phyloP scores from a whole-genome alignment of 2,113 vertebrate genomes.

The Notiomystis cincta region DNA sequence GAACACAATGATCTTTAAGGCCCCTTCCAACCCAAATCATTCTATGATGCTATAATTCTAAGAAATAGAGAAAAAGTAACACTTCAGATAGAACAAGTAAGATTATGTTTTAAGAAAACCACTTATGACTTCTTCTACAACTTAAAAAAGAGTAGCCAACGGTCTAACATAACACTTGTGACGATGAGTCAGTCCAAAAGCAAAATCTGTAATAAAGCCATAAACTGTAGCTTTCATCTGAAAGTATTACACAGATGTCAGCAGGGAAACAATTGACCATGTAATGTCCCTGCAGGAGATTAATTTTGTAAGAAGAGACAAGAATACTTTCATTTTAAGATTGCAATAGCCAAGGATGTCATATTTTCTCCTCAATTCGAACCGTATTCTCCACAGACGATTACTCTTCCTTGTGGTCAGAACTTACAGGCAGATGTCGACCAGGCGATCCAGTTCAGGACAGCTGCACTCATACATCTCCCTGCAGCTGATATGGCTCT shows the following conservation, averaged over 20 bases:
- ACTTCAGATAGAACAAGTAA: not conserved
- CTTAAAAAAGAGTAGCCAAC: not conserved
- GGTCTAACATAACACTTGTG: constrained; percentile 29
- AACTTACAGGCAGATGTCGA: constrained; percentile 92
- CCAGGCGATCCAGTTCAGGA: constrained; percentile 89
- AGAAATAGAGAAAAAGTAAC: not conserved
- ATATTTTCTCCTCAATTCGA: constrained; percentile 46
- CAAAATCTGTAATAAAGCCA: constrained; percentile 29
- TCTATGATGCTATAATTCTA: not conserved
- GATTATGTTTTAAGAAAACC: constrained; percentile 14
- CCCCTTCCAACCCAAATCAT: not conserved
- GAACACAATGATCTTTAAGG: not conserved
- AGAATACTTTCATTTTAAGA: constrained; percentile 46
- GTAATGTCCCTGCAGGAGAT: constrained; percentile 6
- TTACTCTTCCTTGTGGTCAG: constrained; percentile 30
- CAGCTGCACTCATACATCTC: constrained; percentile 97
- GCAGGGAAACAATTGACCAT: constrained; percentile 34
- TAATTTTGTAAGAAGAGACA: constrained; percentile 44
- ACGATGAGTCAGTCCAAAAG: constrained; percentile 40
- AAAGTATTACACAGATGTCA: constrained; percentile 35
- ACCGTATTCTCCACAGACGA: not conserved
- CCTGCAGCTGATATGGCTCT: constrained; percentile 91
- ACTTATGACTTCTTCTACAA: not conserved
- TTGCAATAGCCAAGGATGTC: constrained; percentile 30
- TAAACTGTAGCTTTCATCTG: constrained; percentile 28